Evolutionary conservation across 2,888 invertebrate genomes (phyloP), one percentile per base, ranked within the genome.

Genomic region (Bellardia pandia): DNA sequence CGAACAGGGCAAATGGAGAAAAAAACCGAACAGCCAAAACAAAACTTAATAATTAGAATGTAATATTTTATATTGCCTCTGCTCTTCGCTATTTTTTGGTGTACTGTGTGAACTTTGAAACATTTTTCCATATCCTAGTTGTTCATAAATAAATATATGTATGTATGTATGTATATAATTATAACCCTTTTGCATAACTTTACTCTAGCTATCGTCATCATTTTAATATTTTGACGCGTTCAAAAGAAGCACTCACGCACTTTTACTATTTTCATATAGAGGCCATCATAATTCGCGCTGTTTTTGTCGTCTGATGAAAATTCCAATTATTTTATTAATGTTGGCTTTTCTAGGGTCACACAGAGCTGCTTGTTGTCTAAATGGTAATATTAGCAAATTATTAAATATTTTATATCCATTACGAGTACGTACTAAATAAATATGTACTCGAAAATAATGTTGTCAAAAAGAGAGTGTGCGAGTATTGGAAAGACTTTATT

Each of bases 11-110:
- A 53, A 71, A 62, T 30, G 13, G n/a, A 68, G 33, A 0, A 23
- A 58, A 75, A 30, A 60, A 53, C 3, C 33, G 5, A 33, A 5
- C 9, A 58, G 30, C 23, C 56, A 66, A 83, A 83, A 66, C 16
- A 62, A 85, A 85, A 85, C 60, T 74, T 84, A 85, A 85, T 87
- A 85, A 87, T 87, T 85, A 87, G 75, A 87, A 87, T 85, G 81
- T 87, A 81, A 82, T 85, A 87, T 87, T 87, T 85, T 85, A 87
- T 85, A 71, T 56, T 71, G 74, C 68, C 74, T 56, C 72, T n/a
- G 4, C 69, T 72, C 40, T 30, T 16, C 45, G 7, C 13, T 11
- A 45, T 45, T 13, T 13, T 3, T 23, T 58, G 48, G 16, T 58
- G 45, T 48, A 9, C 48, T 14, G 23, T 13, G n/a, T 23, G 74